A percentile compares a stretch with the other conserved stretches of the same genome.
Conservation (phyloP, 2,888 invertebrate genomes). For the Cosmopolites sordidus region DNA sequence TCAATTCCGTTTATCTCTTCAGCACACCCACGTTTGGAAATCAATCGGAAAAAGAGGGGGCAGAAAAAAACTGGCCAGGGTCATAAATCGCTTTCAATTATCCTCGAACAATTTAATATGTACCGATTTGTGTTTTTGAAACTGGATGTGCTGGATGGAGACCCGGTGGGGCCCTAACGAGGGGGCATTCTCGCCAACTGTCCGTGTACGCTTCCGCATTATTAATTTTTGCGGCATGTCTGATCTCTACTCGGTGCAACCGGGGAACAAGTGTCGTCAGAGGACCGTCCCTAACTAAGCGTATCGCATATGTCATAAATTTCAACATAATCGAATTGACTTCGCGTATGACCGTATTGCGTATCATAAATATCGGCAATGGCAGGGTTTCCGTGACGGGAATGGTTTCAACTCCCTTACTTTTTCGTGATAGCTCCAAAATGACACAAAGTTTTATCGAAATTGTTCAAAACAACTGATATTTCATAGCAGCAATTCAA, state of each 20-base stretch:
- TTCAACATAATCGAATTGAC: constrained; percentile 33
- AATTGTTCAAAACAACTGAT: no score
- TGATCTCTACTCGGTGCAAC: not conserved
- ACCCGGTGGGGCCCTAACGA: constrained; percentile 27
- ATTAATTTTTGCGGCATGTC: constrained; percentile 34
- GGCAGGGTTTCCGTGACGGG: constrained; percentile 11
- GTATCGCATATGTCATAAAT: constrained; percentile 37
- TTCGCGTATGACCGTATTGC: constrained; percentile 22
- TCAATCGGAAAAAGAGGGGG: no score
- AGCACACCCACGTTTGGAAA: no score
- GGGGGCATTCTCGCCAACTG: constrained; percentile 36
- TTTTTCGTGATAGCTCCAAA: no score
- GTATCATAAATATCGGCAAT: constrained; percentile 30
- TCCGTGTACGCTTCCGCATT: constrained; percentile 31
- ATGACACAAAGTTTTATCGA: no score
- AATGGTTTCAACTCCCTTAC: no score
- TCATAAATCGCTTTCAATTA: constrained; percentile 1
- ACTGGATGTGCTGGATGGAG: no score
- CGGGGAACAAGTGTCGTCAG: constrained; percentile 35
- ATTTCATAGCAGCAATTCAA: no score
- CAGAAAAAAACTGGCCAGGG: no score
- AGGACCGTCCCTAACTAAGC: constrained; percentile 30
- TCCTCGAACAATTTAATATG: constrained; percentile 25
- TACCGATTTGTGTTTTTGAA: constrained; percentile 16
- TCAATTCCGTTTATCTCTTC: no score